These are phyloP conservation scores for Subacronicta megacephala DNA, from an alignment of 2,888 invertebrate species.

Conservation along the genomic window DNA sequence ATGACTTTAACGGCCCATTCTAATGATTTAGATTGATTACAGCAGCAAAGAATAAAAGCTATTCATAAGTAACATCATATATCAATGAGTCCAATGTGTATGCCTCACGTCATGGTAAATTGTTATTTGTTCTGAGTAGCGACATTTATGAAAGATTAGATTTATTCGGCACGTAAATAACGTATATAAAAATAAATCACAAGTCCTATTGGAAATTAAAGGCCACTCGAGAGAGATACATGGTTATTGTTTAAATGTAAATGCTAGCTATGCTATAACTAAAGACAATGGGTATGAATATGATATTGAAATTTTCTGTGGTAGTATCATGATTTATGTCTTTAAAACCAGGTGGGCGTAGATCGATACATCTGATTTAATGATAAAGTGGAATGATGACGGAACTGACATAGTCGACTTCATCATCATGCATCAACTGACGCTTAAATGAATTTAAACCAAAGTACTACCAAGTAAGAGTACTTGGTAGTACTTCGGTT, in stretches of 20 bases:
- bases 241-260: constrained; percentile 3
- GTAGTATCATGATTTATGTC: neutral
- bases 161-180: constrained; percentile 46
- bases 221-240: constrained; percentile 4
- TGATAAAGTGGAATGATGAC: no score
- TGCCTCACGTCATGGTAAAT: constrained; percentile 31
- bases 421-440: no score
- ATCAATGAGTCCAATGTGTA: constrained; percentile 44
- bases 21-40: constrained; percentile 82
- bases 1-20: constrained; percentile 78
- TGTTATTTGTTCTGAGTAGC: constrained; percentile 46
- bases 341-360: no score
- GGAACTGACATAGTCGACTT: no score
- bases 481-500: no score
- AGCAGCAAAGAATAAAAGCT: constrained; percentile 59
- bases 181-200: constrained; percentile 22
- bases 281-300: neutral
- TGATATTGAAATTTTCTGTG: neutral
- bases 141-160: constrained; percentile 51
- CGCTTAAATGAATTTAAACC: no score
- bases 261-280: neutral
- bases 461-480: no score
- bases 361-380: no score
- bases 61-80: constrained; percentile 55
- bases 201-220: constrained; percentile 27